phyloP scores from a whole-genome alignment of 35 echinoderm and acorn worm genomes.

The Acanthaster planci region DNA sequence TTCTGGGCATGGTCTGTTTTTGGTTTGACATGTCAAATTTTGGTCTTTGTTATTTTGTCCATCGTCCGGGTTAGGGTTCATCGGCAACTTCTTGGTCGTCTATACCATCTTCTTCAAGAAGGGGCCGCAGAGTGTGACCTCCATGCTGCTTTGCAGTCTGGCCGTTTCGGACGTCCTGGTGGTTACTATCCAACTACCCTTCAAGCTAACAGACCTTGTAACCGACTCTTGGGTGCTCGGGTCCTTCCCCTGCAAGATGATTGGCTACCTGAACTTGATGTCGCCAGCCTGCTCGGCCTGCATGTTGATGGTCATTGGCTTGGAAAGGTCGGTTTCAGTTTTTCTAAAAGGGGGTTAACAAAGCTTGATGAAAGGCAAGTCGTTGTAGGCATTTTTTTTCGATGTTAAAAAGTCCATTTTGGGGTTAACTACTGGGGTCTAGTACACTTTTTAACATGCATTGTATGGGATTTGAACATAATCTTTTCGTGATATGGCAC shows the following conservation, averaged over 20 bases:
- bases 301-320: constrained; percentile 81
- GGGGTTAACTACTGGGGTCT: background rate
- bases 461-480: too few relatives aligned
- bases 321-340: constrained; percentile 57
- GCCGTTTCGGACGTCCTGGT: constrained; percentile 61
- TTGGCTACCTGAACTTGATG: constrained; percentile 37
- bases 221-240: constrained; percentile 23
- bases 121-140: constrained; percentile 59
- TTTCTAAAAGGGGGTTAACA: background rate
- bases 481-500: too few relatives aligned
- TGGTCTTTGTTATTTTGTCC: too few relatives aligned
- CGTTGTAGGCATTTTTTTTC: background rate
- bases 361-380: background rate
- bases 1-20: too few relatives aligned
- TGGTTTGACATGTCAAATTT: background rate
- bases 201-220: constrained; percentile 37
- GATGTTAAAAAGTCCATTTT: background rate
- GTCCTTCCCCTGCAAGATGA: constrained; percentile 38
- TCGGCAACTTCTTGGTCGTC: constrained; percentile 61
- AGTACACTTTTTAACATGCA: background rate
- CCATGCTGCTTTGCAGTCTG: constrained; percentile 77
- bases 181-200: constrained; percentile 34
- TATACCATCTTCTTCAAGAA: constrained; percentile 37
- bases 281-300: constrained; percentile 64
- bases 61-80: constrained; percentile 25